Evolutionary conservation across 1,140 invertebrate species (phyloP).

Genomic region (Drosophila tristis): DNA sequence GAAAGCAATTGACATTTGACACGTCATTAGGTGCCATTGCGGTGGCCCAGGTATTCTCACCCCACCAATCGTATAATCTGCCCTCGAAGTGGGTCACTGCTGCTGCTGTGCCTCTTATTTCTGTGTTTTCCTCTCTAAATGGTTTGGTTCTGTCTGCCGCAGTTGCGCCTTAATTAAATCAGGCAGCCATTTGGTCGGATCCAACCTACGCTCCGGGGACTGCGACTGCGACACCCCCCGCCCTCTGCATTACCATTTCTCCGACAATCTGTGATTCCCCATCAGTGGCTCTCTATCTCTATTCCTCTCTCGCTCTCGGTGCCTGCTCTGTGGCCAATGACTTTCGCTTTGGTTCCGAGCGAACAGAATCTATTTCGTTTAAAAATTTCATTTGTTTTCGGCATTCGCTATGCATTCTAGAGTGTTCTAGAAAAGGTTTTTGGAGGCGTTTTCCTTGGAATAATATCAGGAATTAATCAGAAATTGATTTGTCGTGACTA

Average conservation of each 20-base stretch:
- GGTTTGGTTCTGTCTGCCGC: conserved; percentile 54
- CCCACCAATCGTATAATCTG: conserved; percentile 39
- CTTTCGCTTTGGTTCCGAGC: conserved; percentile 51
- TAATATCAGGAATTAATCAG: conserved; percentile 3
- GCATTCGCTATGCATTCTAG: conserved; percentile 33
- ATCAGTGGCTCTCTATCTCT: background rate
- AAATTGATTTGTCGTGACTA: conserved; percentile 1
- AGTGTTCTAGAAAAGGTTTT: background rate
- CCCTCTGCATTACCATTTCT: conserved; percentile 11
- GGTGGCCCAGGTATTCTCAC: conserved; percentile 14
- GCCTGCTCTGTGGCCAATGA: conserved; percentile 50
- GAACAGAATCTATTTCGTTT: conserved; percentile 40
- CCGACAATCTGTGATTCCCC: conserved; percentile 28
- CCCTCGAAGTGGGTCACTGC: conserved; percentile 53
- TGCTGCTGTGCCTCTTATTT: conserved; percentile 14
- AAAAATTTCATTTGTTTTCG: conserved; percentile 34
- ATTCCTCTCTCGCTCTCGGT: background rate
- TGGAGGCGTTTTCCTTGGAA: too few species aligned
- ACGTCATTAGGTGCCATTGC: conserved; percentile 56
- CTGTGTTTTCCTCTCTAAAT: conserved; percentile 38
- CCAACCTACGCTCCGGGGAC: background rate
- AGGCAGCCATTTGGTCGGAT: conserved; percentile 39
- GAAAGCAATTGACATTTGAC: conserved; percentile 66
- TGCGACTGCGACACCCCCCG: background rate
- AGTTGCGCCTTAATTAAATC: conserved; percentile 61